Evolutionary conservation across 2,113 vertebrate species (phyloP).

Genomic region (Asarcornis scutulata): DNA sequence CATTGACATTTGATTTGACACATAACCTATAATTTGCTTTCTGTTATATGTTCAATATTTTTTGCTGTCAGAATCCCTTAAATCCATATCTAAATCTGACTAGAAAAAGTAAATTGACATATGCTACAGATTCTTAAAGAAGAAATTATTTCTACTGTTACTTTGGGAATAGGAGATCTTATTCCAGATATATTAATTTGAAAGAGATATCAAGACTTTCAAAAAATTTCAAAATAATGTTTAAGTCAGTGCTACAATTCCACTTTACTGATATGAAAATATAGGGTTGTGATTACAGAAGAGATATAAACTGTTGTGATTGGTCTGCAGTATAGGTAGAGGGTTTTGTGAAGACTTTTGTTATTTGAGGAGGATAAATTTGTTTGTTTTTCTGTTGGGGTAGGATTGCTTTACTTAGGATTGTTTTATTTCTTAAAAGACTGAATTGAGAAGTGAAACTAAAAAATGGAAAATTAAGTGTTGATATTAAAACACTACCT

Average conservation of each 20-base stretch:
- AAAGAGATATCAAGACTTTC: not conserved
- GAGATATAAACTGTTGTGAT: not conserved
- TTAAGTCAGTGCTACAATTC: not conserved
- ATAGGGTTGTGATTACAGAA: accelerated
- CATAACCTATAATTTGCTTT: not conserved
- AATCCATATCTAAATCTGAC: not conserved
- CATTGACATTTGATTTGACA: not conserved
- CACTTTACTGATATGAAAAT: not conserved
- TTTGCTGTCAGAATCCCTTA: not conserved
- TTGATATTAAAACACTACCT: not conserved
- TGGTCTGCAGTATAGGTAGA: not conserved
- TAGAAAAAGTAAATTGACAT: not conserved
- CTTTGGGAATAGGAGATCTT: not conserved
- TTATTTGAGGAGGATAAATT: not conserved
- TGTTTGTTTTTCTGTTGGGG: not conserved
- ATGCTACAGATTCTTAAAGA: not conserved
- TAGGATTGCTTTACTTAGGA: not conserved
- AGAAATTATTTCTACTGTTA: not conserved
- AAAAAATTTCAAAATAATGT: not conserved
- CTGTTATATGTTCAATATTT: not conserved
- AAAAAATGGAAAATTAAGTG: not conserved
- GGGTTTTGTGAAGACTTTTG: not conserved
- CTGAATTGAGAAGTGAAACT: not conserved
- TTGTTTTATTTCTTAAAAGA: not conserved
- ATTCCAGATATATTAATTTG: too few species aligned